A percentile compares a stretch with the other conserved stretches of the same genome.
Conservation (phyloP, 2,113 vertebrate genomes). For the Daboia siamensis region DNA sequence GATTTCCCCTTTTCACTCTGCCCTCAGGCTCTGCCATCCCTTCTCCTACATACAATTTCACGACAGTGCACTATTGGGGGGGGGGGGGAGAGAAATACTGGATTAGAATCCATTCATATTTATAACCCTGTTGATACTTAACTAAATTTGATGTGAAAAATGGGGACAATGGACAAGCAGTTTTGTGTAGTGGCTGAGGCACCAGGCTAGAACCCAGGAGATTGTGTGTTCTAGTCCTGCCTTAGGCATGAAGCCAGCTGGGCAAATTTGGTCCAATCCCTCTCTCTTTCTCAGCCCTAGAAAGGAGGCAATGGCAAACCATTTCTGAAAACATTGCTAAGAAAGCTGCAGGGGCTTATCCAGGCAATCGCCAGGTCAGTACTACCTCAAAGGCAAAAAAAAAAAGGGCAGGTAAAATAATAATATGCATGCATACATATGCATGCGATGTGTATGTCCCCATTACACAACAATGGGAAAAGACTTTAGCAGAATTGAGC, state of each 20-base stretch:
- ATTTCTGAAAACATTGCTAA: neutral
- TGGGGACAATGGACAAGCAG: too few species aligned
- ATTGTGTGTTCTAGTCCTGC: neutral
- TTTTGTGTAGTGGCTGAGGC: neutral
- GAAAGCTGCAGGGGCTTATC: neutral
- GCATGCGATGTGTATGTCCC: neutral
- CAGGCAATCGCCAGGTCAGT: neutral
- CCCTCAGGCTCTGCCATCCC: neutral
- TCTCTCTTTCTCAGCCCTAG: neutral
- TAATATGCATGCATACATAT: neutral
- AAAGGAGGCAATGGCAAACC: neutral
- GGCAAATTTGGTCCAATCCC: neutral
- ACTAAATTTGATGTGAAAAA: neutral
- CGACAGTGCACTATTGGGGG: neutral
- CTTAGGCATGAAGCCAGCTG: neutral
- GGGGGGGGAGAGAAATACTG: accelerated
- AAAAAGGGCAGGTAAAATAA: neutral
- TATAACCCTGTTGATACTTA: neutral
- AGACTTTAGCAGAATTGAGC: neutral
- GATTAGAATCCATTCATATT: neutral
- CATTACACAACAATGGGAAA: neutral
- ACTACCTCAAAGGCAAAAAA: neutral
- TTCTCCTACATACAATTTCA: neutral
- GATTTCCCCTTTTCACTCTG: neutral
- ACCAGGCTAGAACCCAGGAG: neutral